phyloP scores from a whole-genome alignment of 2,113 vertebrate species.

The Scytalopus superciliaris region DNA sequence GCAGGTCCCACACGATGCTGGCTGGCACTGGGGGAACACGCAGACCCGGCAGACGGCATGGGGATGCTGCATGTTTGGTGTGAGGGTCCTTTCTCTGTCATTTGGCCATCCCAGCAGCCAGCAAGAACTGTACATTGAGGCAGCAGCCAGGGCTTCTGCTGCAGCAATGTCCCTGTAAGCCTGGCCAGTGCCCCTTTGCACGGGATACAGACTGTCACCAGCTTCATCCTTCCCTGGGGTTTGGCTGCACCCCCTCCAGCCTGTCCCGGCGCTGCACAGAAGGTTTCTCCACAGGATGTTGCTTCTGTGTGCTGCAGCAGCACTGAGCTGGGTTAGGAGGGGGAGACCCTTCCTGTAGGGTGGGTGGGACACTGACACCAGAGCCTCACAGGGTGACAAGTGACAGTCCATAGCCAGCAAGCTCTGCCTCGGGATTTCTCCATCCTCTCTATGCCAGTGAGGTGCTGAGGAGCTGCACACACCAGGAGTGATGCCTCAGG shows the following conservation, averaged over 20 bases:
- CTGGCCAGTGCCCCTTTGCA: rapidly evolving
- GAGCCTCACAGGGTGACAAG: not conserved
- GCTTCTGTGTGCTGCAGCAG: not conserved
- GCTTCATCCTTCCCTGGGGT: not conserved
- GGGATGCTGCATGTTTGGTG: rapidly evolving
- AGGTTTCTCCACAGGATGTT: not conserved
- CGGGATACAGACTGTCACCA: rapidly evolving
- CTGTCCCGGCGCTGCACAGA: not conserved
- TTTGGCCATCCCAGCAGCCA: not conserved
- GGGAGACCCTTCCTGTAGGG: not conserved
- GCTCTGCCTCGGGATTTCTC: not conserved
- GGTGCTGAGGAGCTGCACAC: rapidly evolving
- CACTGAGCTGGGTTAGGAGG: not conserved
- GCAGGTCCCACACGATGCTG: rapidly evolving
- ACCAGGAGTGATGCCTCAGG: not conserved
- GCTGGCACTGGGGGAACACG: not conserved
- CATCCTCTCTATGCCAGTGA: not conserved
- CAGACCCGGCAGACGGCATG: rapidly evolving
- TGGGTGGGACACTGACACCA: not conserved
- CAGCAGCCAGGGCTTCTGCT: not conserved
- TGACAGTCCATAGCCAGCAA: rapidly evolving
- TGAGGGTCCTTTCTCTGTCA: not conserved
- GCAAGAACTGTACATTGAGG: not conserved
- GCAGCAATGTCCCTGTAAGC: not conserved
- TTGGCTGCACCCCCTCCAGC: not conserved